phyloP scores from a whole-genome alignment of 2,888 invertebrate species.

The Drosophila koepferae region DNA sequence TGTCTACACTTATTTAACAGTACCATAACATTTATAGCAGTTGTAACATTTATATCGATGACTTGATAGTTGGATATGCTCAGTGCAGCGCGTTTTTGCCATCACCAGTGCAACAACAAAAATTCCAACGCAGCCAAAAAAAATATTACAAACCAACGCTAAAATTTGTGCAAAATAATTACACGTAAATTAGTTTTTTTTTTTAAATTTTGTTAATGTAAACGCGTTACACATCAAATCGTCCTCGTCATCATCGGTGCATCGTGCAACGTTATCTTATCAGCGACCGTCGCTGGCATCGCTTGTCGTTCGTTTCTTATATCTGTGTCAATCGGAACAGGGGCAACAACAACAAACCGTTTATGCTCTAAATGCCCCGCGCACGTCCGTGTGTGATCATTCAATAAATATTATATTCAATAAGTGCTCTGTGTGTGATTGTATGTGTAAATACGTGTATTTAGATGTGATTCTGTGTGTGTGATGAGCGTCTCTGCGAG shows the following conservation, averaged over 20 bases:
- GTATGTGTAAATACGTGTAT: slow-evolving; percentile 16
- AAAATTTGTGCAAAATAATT: slow-evolving; percentile 30
- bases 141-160: slow-evolving; percentile 12
- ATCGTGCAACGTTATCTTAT: slow-evolving; percentile 19
- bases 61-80: slow-evolving; percentile 22
- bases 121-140: slow-evolving; percentile 56
- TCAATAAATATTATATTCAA: slow-evolving; percentile 18
- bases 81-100: slow-evolving; percentile 24
- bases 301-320: slow-evolving; percentile 30
- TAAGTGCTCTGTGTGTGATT: slow-evolving; percentile 24
- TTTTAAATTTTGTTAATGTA: slow-evolving; percentile 16
- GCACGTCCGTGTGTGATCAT: slow-evolving; percentile 35
- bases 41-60: slow-evolving; percentile 12
- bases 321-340: slow-evolving; percentile 59
- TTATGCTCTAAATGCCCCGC: slow-evolving; percentile 27
- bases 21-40: background rate
- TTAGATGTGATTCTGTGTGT: slow-evolving; percentile 6
- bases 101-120: slow-evolving; percentile 65
- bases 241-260: slow-evolving; percentile 14
- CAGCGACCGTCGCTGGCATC: slow-evolving; percentile 6
- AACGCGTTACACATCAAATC: slow-evolving; percentile 36
- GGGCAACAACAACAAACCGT: slow-evolving; percentile 39
- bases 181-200: background rate
- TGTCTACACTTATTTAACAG: background rate
- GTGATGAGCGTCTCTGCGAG: slow-evolving; percentile 1